Base-by-base conservation (phyloP, 1,140 invertebrate genomes). In the Pseudobourletiella spinata region DNA sequence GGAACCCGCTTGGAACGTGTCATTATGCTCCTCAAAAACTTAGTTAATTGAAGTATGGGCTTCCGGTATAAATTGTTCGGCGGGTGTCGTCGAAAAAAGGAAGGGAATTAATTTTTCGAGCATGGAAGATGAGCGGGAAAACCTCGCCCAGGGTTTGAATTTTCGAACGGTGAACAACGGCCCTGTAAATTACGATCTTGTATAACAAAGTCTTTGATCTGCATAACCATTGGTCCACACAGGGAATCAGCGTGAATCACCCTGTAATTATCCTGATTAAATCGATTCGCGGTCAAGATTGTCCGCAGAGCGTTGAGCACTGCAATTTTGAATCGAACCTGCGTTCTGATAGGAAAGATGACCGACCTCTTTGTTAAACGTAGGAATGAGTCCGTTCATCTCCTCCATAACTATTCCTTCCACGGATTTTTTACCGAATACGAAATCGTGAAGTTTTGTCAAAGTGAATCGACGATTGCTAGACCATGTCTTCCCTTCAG, bases 351-450 rank as follows among this genome's bases (percentile, higher is more conserved):
- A 1, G 65, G 64, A n/a, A n/a, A n/a, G n/a, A 30, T 59, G 30
- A 11, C 52, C 51, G n/a, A 0, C 2, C 0, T 51, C 18, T 4
- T 46, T 29, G 16, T 11, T 43, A 1, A 63, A 30, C 15, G 46
- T 24, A 1, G 29, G 20, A 2, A 64, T 56, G 3, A 66, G 8
- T 16, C 60, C 57, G 15, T 63, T 59, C 0, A 56, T 52, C 24
- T 74, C 73, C 15, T 71, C 71, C 15, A 71, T 69, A 16, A 77
- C 70, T 18, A 70, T 68, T 16, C 69, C 68, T 56, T 75, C 72
- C 61, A 77, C 71, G 6, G 46, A 65, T 2, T 69, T 66, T 56
- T 75, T 73, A 6, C 75, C 74, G 30, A 76, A 72, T 26, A 75
- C 74, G 52, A 76, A 65, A 57, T 74, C 70, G 48, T 72, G 59